Conservation (phyloP, 2,113 vertebrate genomes). For the Nothocercus nigrocapillus region DNA sequence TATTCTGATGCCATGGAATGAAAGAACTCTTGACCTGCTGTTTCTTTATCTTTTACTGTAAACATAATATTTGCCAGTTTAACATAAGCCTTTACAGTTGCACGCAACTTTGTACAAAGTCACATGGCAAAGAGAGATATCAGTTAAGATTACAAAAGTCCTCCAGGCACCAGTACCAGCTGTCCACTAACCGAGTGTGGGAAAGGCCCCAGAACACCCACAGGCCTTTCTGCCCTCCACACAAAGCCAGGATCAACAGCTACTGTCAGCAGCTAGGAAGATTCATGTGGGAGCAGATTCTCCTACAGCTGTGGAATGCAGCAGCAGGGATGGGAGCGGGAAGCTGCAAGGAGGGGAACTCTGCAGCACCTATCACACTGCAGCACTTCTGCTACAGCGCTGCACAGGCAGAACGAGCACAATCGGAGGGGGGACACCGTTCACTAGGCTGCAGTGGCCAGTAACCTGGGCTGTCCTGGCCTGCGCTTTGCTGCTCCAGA, state of each 20-base stretch:
- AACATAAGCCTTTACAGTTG: neutral
- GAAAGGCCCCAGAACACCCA: neutral
- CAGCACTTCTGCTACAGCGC: neutral
- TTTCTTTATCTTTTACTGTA: neutral
- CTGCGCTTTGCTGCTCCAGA: neutral
- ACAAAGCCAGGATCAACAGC: neutral
- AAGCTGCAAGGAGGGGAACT: neutral
- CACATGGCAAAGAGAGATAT: neutral
- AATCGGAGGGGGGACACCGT: neutral
- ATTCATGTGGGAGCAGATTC: neutral
- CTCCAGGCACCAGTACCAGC: neutral
- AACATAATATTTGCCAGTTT: neutral
- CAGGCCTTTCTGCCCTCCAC: neutral
- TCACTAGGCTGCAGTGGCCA: neutral
- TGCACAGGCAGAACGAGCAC: neutral
- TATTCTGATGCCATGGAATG: neutral
- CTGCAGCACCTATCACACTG: neutral
- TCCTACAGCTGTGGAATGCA: neutral
- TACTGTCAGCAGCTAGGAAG: neutral
- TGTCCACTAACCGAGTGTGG: neutral
- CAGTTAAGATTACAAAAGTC: neutral
- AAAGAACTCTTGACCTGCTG: neutral
- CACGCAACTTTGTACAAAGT: neutral
- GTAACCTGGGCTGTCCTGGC: neutral
- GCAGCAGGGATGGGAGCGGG: neutral